Evolutionary conservation across 1,140 invertebrate genomes (phyloP).

Genomic region (Drosophila kurseongensis): DNA sequence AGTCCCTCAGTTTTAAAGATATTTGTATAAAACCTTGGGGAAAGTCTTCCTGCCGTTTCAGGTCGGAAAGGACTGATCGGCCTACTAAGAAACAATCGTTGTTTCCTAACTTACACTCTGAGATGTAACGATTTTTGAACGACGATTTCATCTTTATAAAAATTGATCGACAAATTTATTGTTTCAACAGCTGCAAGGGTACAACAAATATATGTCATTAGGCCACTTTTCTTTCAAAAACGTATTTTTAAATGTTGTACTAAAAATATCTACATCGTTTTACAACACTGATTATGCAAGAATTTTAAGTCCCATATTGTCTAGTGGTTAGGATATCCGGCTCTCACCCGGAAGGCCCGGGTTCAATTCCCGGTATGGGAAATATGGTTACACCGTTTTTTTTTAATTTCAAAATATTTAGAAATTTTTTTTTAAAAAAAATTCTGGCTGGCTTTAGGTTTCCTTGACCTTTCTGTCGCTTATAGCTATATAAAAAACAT

Average conservation of each 20-base stretch:
- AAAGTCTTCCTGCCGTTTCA: too few relatives aligned
- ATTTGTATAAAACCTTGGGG: too few relatives aligned
- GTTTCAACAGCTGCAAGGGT: too few relatives aligned
- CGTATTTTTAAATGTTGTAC: neutral
- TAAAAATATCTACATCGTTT: neutral
- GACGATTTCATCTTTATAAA: too few relatives aligned
- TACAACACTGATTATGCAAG: neutral
- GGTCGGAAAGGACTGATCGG: too few relatives aligned
- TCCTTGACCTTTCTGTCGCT: slow-evolving; percentile 21
- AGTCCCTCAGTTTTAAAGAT: too few relatives aligned
- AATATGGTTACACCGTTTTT: slow-evolving; percentile 46
- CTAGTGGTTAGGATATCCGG: slow-evolving; percentile 94
- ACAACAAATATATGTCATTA: too few relatives aligned
- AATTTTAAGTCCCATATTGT: slow-evolving; percentile 86
- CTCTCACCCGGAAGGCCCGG: slow-evolving; percentile 93
- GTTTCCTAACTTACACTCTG: too few relatives aligned
- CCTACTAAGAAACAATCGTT: too few relatives aligned
- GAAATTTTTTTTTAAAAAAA: neutral
- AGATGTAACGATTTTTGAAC: too few relatives aligned
- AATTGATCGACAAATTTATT: too few relatives aligned
- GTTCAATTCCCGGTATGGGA: slow-evolving; percentile 94
- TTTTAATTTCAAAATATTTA: neutral
- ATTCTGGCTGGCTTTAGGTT: neutral
- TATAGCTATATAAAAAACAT: neutral
- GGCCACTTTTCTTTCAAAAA: neutral